Evolutionary conservation across 2,888 invertebrate genomes (phyloP).

Genomic region (Mesochorus sp.): DNA sequence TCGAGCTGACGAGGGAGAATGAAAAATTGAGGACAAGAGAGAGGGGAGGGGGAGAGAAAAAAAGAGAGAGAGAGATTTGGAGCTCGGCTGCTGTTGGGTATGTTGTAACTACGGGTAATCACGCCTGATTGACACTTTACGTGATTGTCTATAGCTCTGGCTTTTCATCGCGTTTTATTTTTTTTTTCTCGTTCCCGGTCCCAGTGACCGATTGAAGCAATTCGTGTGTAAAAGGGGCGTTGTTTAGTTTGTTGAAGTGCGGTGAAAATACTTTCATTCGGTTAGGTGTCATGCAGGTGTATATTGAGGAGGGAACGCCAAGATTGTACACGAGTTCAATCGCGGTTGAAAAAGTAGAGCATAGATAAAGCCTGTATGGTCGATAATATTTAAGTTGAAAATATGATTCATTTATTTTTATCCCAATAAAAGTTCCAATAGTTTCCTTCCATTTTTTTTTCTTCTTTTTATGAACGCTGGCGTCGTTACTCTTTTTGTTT

Average conservation of each 20-base stretch:
- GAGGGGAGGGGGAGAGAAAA: neutral
- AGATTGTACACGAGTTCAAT: neutral
- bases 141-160: conserved; percentile 28
- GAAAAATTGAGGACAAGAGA: conserved; percentile 24
- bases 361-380: too few relatives aligned
- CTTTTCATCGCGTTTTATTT: conserved; percentile 17
- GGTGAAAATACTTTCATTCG: conserved; percentile 7
- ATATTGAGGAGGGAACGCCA: too few relatives aligned
- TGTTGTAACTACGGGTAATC: conserved; percentile 44
- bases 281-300: neutral
- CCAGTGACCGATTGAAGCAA: neutral
- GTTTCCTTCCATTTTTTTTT: too few relatives aligned
- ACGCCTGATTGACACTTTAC: conserved; percentile 45
- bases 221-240: conserved; percentile 6
- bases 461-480: too few relatives aligned
- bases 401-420: too few relatives aligned
- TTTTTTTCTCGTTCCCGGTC: conserved; percentile 1
- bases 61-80: neutral
- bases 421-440: too few relatives aligned
- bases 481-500: too few relatives aligned
- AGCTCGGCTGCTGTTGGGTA: conserved; percentile 3
- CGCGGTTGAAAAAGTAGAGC: neutral
- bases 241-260: neutral
- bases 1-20: conserved; percentile 35
- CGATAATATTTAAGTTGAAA: too few relatives aligned